Evolutionary conservation across 1,140 invertebrate genomes (phyloP), one percentile per base, ranked within the genome.

Genomic region (Telenomus remus): DNA sequence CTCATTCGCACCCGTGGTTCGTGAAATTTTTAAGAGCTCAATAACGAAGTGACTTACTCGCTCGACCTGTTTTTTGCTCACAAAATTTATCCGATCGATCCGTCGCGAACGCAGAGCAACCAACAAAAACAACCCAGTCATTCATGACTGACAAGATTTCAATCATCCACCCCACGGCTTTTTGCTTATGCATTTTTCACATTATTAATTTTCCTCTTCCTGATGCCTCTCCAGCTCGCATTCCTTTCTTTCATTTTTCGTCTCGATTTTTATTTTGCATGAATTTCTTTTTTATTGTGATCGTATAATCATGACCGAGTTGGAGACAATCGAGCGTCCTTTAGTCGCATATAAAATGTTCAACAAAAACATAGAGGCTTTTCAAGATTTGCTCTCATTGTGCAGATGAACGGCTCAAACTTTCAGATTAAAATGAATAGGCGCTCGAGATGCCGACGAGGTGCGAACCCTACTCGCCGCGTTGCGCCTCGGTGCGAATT

Each of bases 361-460:
- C 73, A 69, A n/a, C n/a, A 76, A 71, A 82, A 79, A 76, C 59
- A 69, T 64, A 39, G 19, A 27, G 70, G 74, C 77, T 81, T 81
- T 82, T 79, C 76, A 81, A 81, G 79, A 81, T 74, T 56, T 35
- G 55, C 68, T 68, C 53, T 72, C 64, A 70, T 70, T 72, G 63
- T 49, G 43, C 39, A 39, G n/a, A 54, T 34, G 54, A 69, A 56
- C 53, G 68, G 82, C 76, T 84, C 79, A 80, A 84, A 84, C 80
- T 84, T 82, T 81, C 79, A 76, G 73, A 80, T 82, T 82, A 81
- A 82, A 84, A 82, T 81, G 78, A 84, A 82, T 84, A 74, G 79
- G 72, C 78, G 68, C 56, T 72, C 77, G 74, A 82, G 74, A 66
- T 64, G 66, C 65, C 63, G 51, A 6, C 37, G 68, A 63, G 65